These are phyloP conservation scores for Tauraco hartlaubi DNA, from an alignment of 2,797 vertebrate genomes.

Conservation along the genomic window DNA sequence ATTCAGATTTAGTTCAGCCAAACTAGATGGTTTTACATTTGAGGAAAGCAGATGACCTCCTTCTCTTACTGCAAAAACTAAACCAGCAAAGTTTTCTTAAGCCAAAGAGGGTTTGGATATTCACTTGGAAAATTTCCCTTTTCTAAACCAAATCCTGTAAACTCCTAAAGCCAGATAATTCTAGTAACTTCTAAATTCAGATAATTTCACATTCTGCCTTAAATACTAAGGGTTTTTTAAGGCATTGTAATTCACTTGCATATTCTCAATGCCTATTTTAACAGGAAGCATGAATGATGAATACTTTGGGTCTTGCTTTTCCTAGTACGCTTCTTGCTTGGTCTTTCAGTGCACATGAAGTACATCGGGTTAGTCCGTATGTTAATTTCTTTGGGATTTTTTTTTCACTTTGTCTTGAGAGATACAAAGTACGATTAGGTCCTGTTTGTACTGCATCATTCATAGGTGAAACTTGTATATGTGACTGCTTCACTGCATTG, in stretches of 20 bases:
- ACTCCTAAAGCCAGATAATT: neutral
- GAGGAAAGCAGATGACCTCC: neutral
- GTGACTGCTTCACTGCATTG: neutral
- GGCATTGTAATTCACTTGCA: neutral
- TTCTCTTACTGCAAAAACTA: neutral
- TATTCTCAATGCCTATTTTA: neutral
- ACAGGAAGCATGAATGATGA: neutral
- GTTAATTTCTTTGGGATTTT: neutral
- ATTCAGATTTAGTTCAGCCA: neutral
- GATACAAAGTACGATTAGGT: neutral
- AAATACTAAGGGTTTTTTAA: neutral
- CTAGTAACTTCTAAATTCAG: too few species aligned
- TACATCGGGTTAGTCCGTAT: accelerated
- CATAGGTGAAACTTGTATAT: accelerated
- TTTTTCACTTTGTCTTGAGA: neutral
- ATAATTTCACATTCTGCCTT: neutral
- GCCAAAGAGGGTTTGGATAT: neutral
- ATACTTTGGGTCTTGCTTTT: neutral
- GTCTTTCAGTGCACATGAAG: neutral
- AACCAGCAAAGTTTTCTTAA: neutral
- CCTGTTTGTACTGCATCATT: neutral
- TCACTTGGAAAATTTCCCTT: neutral
- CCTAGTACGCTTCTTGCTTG: neutral
- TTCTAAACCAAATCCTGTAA: neutral
- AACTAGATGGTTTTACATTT: neutral